Conservation (phyloP, 2,113 vertebrate genomes). For the Cyanistes caeruleus region DNA sequence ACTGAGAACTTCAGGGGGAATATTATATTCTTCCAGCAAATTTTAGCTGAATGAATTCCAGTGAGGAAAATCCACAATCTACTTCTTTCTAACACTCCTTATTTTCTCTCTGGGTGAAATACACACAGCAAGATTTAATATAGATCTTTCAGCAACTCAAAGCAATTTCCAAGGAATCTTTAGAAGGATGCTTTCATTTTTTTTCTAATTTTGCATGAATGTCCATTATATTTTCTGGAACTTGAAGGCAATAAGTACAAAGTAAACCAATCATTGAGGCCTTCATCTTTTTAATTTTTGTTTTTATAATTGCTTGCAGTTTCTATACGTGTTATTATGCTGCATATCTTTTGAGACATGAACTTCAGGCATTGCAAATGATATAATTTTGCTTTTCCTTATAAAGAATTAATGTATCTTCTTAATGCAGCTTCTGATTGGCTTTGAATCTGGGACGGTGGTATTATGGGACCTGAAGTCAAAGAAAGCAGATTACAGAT, state of each 20-base stretch:
- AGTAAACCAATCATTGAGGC: not conserved
- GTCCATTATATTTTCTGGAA: not conserved
- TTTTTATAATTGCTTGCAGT: not conserved
- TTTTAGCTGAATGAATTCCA: not conserved
- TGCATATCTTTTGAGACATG: not conserved
- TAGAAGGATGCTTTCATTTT: not conserved
- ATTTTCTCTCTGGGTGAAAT: not conserved
- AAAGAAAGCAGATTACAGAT: constrained; percentile 98
- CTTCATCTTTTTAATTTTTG: not conserved
- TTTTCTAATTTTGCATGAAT: not conserved
- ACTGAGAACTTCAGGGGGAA: not conserved
- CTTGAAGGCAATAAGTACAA: not conserved
- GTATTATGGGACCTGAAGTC: constrained; percentile 98
- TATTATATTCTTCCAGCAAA: not conserved
- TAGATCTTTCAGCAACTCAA: not conserved
- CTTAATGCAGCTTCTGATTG: constrained; percentile 92
- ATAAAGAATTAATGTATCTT: not conserved
- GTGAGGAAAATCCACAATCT: not conserved
- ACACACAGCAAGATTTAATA: not conserved
- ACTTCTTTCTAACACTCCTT: not conserved
- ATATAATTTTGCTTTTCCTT: not conserved
- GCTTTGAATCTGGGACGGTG: constrained; percentile 96
- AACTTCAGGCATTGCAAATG: constrained; percentile 50
- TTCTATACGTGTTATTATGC: not conserved
- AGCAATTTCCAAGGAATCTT: not conserved